Evolutionary conservation across 1,140 invertebrate genomes (phyloP).

Genomic region (Diorhabda sublineata): DNA sequence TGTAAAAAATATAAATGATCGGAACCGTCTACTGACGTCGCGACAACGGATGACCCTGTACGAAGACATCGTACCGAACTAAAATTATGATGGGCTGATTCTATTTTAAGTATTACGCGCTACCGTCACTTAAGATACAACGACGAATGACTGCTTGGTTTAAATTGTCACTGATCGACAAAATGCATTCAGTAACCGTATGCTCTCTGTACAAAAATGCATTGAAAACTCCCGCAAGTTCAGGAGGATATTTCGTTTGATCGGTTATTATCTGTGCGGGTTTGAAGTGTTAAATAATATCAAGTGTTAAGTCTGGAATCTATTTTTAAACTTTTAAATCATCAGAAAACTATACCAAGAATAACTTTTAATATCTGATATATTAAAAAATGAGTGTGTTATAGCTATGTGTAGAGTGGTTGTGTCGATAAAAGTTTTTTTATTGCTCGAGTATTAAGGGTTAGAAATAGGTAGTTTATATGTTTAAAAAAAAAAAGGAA

Average conservation of each 20-base stretch:
- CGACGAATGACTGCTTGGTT: not conserved
- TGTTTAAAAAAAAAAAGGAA: too few relatives aligned
- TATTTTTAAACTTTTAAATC: not conserved
- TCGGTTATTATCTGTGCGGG: not conserved
- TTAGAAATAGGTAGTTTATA: not conserved
- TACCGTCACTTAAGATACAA: constrained; percentile 1
- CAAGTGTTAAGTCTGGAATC: not conserved
- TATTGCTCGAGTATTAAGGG: not conserved
- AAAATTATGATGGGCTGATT: constrained; percentile 5
- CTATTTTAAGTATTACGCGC: constrained; percentile 4
- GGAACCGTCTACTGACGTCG: not conserved
- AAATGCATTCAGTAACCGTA: not conserved
- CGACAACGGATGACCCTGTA: not conserved
- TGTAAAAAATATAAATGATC: not conserved
- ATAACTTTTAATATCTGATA: not conserved
- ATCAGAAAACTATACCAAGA: not conserved
- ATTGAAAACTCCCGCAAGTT: too few relatives aligned
- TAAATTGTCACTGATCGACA: constrained; percentile 1
- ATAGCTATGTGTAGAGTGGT: not conserved
- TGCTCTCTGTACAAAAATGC: too few relatives aligned
- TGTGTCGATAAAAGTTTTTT: not conserved
- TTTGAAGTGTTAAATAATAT: not conserved
- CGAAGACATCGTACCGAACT: not conserved
- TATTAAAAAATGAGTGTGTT: not conserved
- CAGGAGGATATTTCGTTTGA: not conserved